These are phyloP conservation scores for Drosophila prolongata DNA, from an alignment of 2,888 invertebrate species.

Conservation along the genomic window DNA sequence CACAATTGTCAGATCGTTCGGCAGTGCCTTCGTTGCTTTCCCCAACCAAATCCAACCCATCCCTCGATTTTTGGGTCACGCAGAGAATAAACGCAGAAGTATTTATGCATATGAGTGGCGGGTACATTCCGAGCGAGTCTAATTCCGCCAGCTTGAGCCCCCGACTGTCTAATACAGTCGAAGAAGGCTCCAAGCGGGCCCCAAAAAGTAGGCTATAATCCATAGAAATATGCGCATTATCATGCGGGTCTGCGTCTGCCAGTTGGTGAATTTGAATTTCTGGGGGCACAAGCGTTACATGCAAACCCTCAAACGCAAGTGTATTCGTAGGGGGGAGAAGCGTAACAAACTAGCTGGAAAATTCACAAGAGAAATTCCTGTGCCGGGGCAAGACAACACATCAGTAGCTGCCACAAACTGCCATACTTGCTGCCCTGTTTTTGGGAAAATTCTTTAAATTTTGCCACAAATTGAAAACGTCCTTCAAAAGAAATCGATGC, in stretches of 20 bases:
- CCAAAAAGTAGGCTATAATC: conserved; percentile 72
- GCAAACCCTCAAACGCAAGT: not conserved
- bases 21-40: conserved; percentile 16
- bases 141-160: conserved; percentile 48
- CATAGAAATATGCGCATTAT: conserved; percentile 69
- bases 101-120: conserved; percentile 70
- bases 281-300: not conserved
- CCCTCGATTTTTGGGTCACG: conserved; percentile 44
- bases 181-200: conserved; percentile 43
- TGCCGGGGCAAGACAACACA: conserved; percentile 31
- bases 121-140: conserved; percentile 45
- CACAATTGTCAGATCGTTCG: conserved; percentile 66
- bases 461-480: conserved; percentile 47
- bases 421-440: conserved; percentile 28
- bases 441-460: conserved; percentile 62
- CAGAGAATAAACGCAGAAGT: conserved; percentile 55
- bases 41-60: not conserved
- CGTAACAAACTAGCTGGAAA: conserved; percentile 64
- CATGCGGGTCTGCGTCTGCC: conserved; percentile 51
- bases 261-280: conserved; percentile 47
- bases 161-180: conserved; percentile 32
- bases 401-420: conserved; percentile 40
- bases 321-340: not conserved
- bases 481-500: conserved; percentile 44
- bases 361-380: conserved; percentile 65